Base-by-base conservation (phyloP, 2,113 vertebrate species). In the Hydropotes inermis region DNA sequence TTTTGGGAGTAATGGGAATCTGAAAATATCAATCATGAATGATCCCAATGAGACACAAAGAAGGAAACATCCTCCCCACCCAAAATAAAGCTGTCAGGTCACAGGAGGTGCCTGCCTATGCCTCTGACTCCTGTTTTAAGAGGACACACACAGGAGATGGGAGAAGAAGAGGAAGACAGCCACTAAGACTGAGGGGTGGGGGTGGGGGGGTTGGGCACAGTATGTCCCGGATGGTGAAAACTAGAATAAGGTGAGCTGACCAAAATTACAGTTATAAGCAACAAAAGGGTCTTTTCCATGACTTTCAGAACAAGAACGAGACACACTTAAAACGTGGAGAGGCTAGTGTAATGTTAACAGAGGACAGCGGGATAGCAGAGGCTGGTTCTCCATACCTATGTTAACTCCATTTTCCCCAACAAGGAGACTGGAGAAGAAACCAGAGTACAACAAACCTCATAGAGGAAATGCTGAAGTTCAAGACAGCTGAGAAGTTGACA, bases 371-470 rank as follows among this genome's bases (percentile, higher is more conserved):
- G 91, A 50, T 47, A 52, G 39, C 33, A 30, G 7, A 7, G 6
- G 7, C 33, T 74, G 5, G 8, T 54, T 55, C 36, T 27, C 36
- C 14, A 6, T 0, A 13, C 3, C 36, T 8, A 33, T 6, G n/a
- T 4, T n/a, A 54, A 33, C 33, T 11, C 16, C 30, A 11, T 28
- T 25, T 28, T 79, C 52, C 16, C 10, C 33, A 52, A 47, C 3
- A 52, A 30, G 25, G 36, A 76, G 36, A 60, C 19, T 2, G 6
- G 4, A 27, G 70, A 74, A 5, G 43, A 82, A 28, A 19, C 14
- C 2, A 45, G 0, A 54, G 45, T 3, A 14, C 33, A 50, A 27
- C 4, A 23, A 39, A 28, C 6, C 39, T 1, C 2, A 55, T 0
- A 43, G 36, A 45, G 60, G 55, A 50, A 30, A 30, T 4, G 10